Evolutionary conservation across 2,888 invertebrate genomes (phyloP).

Genomic region (Acanthosepion esculentum): DNA sequence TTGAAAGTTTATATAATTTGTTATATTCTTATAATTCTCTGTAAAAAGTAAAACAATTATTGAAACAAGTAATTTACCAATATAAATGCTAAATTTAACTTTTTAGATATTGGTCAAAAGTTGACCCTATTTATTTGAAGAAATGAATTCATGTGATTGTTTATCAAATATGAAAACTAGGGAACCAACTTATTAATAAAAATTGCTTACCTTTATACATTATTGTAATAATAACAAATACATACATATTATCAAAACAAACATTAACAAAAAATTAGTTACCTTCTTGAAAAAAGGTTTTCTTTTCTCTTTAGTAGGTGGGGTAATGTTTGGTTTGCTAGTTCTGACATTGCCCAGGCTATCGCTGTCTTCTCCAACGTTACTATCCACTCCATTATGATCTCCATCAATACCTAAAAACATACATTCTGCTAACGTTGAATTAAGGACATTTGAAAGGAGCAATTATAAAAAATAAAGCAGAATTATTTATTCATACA

Average conservation of each 20-base stretch:
- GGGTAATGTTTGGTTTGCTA: slow-evolving; percentile 78
- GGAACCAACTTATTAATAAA: too few species aligned
- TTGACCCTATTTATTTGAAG: too few species aligned
- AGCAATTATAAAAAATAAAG: neutral
- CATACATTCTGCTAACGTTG: slow-evolving; percentile 48
- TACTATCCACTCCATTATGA: slow-evolving; percentile 76
- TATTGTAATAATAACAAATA: neutral
- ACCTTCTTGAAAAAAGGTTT: slow-evolving; percentile 98
- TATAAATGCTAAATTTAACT: too few species aligned
- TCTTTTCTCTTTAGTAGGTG: slow-evolving; percentile 95
- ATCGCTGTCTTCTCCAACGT: slow-evolving; percentile 91
- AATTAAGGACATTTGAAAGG: slow-evolving; percentile 39
- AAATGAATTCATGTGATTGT: too few species aligned
- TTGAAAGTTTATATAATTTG: too few species aligned
- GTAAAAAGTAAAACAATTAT: too few species aligned
- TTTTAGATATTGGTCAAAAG: too few species aligned
- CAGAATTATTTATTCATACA: slow-evolving; percentile 24
- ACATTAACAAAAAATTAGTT: slow-evolving; percentile 23
- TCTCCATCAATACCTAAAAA: slow-evolving; percentile 73
- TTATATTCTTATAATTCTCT: too few species aligned
- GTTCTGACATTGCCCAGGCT: slow-evolving; percentile 87
- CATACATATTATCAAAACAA: neutral
- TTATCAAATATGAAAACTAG: too few species aligned
- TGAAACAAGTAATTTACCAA: too few species aligned
- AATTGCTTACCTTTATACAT: too few species aligned